Conservation (phyloP, 2,113 vertebrate genomes). For the Carassius carassius region DNA sequence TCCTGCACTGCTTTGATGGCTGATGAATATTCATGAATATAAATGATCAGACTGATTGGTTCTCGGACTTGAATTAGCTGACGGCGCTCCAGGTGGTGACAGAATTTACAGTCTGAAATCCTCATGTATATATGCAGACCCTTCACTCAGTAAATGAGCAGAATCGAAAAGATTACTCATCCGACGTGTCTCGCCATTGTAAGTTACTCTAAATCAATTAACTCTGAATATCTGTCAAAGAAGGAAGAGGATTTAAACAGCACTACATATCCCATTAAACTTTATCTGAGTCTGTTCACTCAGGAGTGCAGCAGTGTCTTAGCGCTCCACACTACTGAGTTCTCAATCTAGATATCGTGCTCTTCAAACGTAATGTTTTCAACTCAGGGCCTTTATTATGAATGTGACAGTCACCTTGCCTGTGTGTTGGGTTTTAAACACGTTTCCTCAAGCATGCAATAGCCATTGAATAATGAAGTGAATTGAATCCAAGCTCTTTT, state of each 20-base stretch:
- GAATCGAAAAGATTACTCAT: background rate
- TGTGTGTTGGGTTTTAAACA: constrained; percentile 51
- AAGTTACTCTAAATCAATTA: constrained; percentile 18
- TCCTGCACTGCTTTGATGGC: background rate
- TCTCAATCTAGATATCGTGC: constrained; percentile 14
- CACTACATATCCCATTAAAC: constrained; percentile 13
- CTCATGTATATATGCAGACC: constrained; percentile 3
- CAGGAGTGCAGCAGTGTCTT: constrained; percentile 8
- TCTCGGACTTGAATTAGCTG: background rate
- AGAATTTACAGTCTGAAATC: background rate
- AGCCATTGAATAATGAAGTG: constrained; percentile 53
- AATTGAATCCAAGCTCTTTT: constrained; percentile 51
- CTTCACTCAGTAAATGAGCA: constrained; percentile 8
- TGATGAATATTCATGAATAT: constrained; percentile 42
- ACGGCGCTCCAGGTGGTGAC: background rate
- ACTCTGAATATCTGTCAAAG: background rate
- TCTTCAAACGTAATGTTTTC: constrained; percentile 45
- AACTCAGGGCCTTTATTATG: constrained; percentile 44
- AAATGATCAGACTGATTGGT: constrained; percentile 37
- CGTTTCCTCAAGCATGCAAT: constrained; percentile 40
- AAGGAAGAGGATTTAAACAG: background rate
- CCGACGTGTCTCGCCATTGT: background rate
- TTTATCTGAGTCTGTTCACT: constrained; percentile 6
- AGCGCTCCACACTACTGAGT: background rate
- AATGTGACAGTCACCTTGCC: constrained; percentile 54